Percentiles rank a stretch among this genome's conserved stretches.
These are phyloP conservation scores for Archips xylosteana DNA, from an alignment of 2,888 invertebrate genomes.

Conservation along the genomic window DNA sequence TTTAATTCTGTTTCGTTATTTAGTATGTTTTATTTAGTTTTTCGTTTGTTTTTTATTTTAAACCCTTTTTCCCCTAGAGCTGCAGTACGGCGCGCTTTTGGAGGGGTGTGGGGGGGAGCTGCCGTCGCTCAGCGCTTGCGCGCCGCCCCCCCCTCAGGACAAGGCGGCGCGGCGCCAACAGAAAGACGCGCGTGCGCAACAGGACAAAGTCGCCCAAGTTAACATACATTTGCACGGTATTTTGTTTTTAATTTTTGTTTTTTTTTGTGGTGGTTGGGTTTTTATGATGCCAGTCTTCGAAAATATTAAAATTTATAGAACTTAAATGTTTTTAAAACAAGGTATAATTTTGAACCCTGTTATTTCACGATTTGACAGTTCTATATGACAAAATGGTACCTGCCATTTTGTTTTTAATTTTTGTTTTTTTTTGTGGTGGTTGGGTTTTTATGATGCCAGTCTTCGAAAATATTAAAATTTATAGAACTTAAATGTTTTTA, in stretches of 20 bases:
- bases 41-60: constrained; percentile 4
- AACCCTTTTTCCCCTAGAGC: constrained; percentile 71
- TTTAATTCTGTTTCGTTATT: background rate
- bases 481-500: too few species aligned
- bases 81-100: constrained; percentile 84
- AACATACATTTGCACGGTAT: constrained; percentile 95
- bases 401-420: constrained; percentile 71
- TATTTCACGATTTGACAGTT: too few species aligned
- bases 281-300: constrained; percentile 6
- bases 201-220: constrained; percentile 91
- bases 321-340: too few species aligned
- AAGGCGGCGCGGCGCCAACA: constrained; percentile 85
- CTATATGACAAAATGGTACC: too few species aligned
- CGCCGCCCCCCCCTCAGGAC: constrained; percentile 84
- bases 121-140: constrained; percentile 78
- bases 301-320: too few species aligned
- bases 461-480: too few species aligned
- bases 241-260: constrained; percentile 58
- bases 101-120: constrained; percentile 85
- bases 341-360: too few species aligned
- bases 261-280: constrained; percentile 45
- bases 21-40: constrained; percentile 11
- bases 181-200: constrained; percentile 88
- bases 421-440: constrained; percentile 50
- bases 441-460: constrained; percentile 30